Conservation (phyloP, 2,113 vertebrate genomes). For the Natator depressus region DNA sequence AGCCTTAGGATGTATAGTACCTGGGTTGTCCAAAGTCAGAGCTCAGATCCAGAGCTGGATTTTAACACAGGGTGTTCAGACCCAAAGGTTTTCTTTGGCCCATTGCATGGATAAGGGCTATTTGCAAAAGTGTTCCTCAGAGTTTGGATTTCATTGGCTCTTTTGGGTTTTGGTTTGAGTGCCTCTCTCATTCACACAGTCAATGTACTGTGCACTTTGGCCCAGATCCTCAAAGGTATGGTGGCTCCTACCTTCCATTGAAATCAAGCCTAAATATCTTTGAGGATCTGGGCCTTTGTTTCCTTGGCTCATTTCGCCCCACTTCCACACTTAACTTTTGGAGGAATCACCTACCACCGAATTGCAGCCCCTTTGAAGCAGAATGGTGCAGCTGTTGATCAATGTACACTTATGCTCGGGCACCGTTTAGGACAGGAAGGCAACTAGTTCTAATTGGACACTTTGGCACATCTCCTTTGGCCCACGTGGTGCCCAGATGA, state of each 20-base stretch:
- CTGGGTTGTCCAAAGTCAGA: fast-evolving
- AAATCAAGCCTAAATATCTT: background rate
- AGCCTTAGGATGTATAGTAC: background rate
- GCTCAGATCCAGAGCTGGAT: background rate
- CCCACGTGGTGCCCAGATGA: constrained; percentile 13
- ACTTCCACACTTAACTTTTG: fast-evolving
- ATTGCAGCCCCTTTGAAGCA: fast-evolving
- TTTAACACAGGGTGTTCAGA: fast-evolving
- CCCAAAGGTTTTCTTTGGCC: background rate
- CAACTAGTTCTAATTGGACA: constrained; percentile 30
- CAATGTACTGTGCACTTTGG: background rate
- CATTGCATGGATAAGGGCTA: fast-evolving
- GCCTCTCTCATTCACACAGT: background rate
- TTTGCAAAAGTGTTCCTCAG: background rate
- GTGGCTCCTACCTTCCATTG: background rate
- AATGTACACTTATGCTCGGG: fast-evolving
- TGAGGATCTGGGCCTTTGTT: background rate
- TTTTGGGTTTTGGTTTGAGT: background rate
- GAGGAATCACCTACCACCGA: fast-evolving
- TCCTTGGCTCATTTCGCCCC: background rate
- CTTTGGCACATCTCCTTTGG: constrained; percentile 4
- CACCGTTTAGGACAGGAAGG: fast-evolving
- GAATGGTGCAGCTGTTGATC: background rate
- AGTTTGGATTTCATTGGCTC: background rate
- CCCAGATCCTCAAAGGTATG: background rate